These are phyloP conservation scores for Myotis lucifugus DNA, from an alignment of 2,113 vertebrate species.

Conservation along the genomic window DNA sequence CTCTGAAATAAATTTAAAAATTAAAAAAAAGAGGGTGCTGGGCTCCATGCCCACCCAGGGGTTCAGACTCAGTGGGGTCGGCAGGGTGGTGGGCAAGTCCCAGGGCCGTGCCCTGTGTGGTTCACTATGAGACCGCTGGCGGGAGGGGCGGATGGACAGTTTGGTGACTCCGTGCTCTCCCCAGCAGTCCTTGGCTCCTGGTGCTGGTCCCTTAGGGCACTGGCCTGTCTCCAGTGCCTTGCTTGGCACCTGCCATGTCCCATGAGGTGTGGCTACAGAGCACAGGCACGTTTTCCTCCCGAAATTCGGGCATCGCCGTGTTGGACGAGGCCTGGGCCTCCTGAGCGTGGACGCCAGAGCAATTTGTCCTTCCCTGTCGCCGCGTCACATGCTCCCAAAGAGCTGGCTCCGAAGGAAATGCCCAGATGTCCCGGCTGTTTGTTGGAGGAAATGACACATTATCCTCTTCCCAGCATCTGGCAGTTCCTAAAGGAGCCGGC, in stretches of 20 bases:
- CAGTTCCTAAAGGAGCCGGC: constrained; percentile 64
- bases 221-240: background rate
- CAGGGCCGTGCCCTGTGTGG: no score
- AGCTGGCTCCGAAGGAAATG: constrained; percentile 59
- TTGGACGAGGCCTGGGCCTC: background rate
- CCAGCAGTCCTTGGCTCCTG: background rate
- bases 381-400: background rate
- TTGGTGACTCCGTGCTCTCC: no score
- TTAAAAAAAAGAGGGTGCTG: no score
- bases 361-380: background rate
- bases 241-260: background rate
- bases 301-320: background rate
- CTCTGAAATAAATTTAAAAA: no score
- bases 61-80: background rate
- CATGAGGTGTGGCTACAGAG: background rate
- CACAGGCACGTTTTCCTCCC: background rate
- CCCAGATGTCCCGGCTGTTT: constrained; percentile 67
- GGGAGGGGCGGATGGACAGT: background rate
- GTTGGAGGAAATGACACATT: constrained; percentile 76
- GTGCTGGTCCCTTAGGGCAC: background rate
- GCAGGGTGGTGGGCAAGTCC: background rate
- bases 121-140: background rate
- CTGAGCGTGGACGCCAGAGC: background rate
- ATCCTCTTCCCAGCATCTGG: constrained; percentile 75
- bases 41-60: background rate